Conservation (phyloP, 30 jellyfish, hydroid and myxozoan genomes). For the Nemopilema nomurai region DNA sequence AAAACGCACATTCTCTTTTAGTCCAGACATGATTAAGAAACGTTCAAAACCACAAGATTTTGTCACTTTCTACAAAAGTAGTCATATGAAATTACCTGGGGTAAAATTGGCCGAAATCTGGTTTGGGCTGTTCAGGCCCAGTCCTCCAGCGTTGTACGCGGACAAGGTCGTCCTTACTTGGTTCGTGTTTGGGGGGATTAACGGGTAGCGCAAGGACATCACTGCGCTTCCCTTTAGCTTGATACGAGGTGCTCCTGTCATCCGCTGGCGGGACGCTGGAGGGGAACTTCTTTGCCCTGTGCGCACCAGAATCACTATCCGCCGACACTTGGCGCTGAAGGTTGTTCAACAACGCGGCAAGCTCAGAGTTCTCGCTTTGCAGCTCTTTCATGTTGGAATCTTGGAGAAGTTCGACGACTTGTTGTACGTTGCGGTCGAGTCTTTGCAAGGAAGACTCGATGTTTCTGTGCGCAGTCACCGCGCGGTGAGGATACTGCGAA, state of each 20-base stretch:
- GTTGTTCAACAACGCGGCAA: slow-evolving; percentile 63
- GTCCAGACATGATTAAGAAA: not conserved
- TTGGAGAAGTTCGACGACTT: slow-evolving; percentile 81
- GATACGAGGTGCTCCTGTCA: slow-evolving; percentile 31
- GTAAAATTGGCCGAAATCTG: slow-evolving; percentile 44
- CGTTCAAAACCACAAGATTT: not conserved
- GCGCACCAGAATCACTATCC: slow-evolving; percentile 5
- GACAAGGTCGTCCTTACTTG: slow-evolving; percentile 47
- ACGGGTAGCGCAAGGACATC: slow-evolving; percentile 1
- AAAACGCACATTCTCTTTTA: not conserved
- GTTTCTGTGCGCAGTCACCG: slow-evolving; percentile 22
- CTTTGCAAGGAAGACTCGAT: slow-evolving; percentile 63
- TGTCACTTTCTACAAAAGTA: not conserved
- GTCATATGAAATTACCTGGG: slow-evolving; percentile 39
- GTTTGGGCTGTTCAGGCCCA: slow-evolving; percentile 60
- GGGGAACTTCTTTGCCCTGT: slow-evolving; percentile 25
- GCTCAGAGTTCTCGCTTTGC: slow-evolving; percentile 38
- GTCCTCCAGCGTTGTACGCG: slow-evolving; percentile 84
- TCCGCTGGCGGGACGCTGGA: slow-evolving; percentile 5
- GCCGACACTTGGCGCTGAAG: slow-evolving; percentile 63
- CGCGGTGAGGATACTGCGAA: slow-evolving; percentile 46
- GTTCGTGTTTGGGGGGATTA: slow-evolving; percentile 13
- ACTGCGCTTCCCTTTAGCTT: slow-evolving; percentile 26
- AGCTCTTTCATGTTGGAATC: slow-evolving; percentile 56
- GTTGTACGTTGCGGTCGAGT: slow-evolving; percentile 84